Conservation (phyloP, 2,888 invertebrate genomes). For the Leptopilina syphax region DNA sequence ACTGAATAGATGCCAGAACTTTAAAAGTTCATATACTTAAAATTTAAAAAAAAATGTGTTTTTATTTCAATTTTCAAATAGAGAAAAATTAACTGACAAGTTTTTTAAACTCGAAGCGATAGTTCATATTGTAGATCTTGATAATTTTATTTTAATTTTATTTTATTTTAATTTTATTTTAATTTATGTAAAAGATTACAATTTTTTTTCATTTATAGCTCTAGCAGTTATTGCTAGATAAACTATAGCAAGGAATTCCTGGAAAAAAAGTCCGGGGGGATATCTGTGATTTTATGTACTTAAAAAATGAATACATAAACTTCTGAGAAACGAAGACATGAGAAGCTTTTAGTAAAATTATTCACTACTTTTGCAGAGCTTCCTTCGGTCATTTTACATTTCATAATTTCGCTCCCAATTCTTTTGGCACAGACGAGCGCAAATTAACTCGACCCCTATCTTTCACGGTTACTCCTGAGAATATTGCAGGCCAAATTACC, state of each 20-base stretch:
- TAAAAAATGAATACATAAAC: constrained; percentile 4
- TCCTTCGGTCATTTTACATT: constrained; percentile 24
- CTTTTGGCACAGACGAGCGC: constrained; percentile 35
- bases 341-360: constrained; percentile 37
- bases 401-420: constrained; percentile 29
- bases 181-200: no score
- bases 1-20: neutral
- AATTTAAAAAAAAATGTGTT: no score
- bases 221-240: no score
- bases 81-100: no score
- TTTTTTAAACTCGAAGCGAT: no score
- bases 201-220: no score
- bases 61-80: no score
- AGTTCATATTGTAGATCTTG: no score
- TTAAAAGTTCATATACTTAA: neutral
- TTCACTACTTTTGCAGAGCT: constrained; percentile 13
- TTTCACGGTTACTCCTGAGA: constrained; percentile 52
- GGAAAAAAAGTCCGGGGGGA: neutral
- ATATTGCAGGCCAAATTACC: constrained; percentile 60
- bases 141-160: no score
- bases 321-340: constrained; percentile 10
- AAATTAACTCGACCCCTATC: constrained; percentile 34
- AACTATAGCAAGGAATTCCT: no score
- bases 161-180: no score
- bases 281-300: neutral